phyloP scores from a whole-genome alignment of 2,113 vertebrate species.

The Cryptomyrus ogoouensis region DNA sequence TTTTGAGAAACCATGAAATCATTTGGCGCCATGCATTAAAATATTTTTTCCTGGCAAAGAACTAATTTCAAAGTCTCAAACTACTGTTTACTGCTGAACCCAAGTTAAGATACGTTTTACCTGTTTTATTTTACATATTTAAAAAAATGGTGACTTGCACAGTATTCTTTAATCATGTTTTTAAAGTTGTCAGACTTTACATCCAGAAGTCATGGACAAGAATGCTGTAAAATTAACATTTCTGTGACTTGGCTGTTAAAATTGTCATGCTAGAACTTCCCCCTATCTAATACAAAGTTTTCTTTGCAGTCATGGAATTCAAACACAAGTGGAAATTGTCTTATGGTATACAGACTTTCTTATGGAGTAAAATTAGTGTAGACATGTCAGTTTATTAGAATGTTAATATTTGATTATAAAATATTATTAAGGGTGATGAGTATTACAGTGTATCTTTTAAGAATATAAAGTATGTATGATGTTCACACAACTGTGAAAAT shows the following conservation, averaged over 20 bases:
- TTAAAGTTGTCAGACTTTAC: not conserved
- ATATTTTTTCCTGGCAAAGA: not conserved
- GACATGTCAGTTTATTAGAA: conserved; percentile 56
- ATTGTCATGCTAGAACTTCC: not conserved
- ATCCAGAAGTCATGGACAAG: not conserved
- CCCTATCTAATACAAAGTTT: conserved; percentile 17
- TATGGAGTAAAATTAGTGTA: conserved; percentile 53
- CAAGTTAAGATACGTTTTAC: conserved; percentile 6
- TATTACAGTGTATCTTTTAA: conserved; percentile 76
- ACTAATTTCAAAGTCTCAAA: not conserved
- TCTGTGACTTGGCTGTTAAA: conserved; percentile 16
- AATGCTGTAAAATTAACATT: conserved; percentile 11
- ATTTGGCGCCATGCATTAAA: conserved; percentile 5
- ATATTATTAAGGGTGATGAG: conserved; percentile 65
- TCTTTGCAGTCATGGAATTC: conserved; percentile 32
- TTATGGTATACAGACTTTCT: conserved; percentile 38
- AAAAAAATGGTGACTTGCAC: not conserved
- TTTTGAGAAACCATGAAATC: not conserved
- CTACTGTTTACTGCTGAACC: not conserved
- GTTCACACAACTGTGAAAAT: conserved; percentile 80
- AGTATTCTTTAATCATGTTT: not conserved
- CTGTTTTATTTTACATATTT: not conserved
- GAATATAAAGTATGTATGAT: conserved; percentile 71
- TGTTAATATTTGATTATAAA: conserved; percentile 64
- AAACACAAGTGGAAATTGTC: conserved; percentile 35